Evolutionary conservation across 2,888 invertebrate species (phyloP).

Genomic region (Nephrotoma appendiculata): DNA sequence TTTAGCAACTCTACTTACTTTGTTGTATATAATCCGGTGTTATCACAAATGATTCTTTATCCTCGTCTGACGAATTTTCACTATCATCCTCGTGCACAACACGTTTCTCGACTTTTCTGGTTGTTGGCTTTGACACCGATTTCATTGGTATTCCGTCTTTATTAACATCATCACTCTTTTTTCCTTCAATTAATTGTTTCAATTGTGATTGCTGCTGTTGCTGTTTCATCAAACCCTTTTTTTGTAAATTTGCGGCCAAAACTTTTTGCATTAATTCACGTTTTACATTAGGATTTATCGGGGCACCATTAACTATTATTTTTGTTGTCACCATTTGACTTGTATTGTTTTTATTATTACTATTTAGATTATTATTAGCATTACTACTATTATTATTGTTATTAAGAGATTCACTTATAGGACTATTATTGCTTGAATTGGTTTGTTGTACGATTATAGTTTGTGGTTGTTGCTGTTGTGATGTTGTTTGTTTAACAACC

Average conservation of each 20-base stretch:
- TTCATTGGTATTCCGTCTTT: not conserved
- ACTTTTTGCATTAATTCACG: constrained; percentile 22
- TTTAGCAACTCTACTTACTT: constrained; percentile 43
- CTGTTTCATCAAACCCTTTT: constrained; percentile 22
- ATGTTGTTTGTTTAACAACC: constrained; percentile 4
- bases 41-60: constrained; percentile 51
- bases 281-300: constrained; percentile 13
- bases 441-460: constrained; percentile 1
- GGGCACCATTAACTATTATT: constrained; percentile 13
- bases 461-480: constrained; percentile 7
- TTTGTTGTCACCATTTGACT: constrained; percentile 9
- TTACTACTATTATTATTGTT: not conserved
- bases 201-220: constrained; percentile 23
- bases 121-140: not conserved
- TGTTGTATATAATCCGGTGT: constrained; percentile 89
- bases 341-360: constrained; percentile 7
- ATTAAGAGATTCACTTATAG: not conserved
- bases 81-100: constrained; percentile 9
- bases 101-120: constrained; percentile 9
- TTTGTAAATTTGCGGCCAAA: constrained; percentile 26
- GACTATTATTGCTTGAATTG: not conserved
- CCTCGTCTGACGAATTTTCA: constrained; percentile 6
- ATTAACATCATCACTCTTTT: not conserved
- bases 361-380: not conserved
- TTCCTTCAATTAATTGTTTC: constrained; percentile 25